Evolutionary conservation across 2,888 invertebrate genomes (phyloP).

Genomic region (Leptopterna dolabrata): DNA sequence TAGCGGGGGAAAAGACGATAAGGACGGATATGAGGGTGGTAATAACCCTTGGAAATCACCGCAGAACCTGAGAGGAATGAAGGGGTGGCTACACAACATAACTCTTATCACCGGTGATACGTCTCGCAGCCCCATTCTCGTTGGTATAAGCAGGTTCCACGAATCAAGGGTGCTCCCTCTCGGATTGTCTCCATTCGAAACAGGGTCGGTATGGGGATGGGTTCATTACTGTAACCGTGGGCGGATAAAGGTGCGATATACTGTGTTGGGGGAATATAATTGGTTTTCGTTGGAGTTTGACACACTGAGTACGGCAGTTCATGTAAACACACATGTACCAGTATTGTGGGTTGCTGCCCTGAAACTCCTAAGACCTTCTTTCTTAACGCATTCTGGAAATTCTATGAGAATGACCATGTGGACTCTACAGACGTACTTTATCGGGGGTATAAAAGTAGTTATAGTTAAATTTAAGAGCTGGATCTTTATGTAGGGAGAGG

Average conservation of each 20-base stretch:
- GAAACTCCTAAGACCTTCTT: no score
- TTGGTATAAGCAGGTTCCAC: not conserved
- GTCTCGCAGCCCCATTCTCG: not conserved
- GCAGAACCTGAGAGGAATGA: not conserved
- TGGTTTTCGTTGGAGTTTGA: no score
- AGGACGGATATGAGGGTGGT: not conserved
- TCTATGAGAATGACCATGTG: no score
- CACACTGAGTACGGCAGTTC: no score
- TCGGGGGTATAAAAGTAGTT: no score
- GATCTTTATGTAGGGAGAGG: no score
- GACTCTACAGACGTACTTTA: no score
- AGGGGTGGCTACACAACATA: not conserved
- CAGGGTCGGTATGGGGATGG: not conserved
- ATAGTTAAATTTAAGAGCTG: no score
- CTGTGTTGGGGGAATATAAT: not conserved
- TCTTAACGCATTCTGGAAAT: no score
- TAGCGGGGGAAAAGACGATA: not conserved
- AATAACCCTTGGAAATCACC: constrained; percentile 19
- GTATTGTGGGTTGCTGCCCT: no score
- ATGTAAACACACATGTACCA: no score
- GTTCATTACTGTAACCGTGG: not conserved
- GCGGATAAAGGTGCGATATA: not conserved
- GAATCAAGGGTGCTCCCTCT: not conserved
- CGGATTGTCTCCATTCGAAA: not conserved
- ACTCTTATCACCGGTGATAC: not conserved